Percentiles rank a stretch among this genome's conserved stretches.
phyloP scores from a whole-genome alignment of 2,797 vertebrate species.

The Podargus strigoides region DNA sequence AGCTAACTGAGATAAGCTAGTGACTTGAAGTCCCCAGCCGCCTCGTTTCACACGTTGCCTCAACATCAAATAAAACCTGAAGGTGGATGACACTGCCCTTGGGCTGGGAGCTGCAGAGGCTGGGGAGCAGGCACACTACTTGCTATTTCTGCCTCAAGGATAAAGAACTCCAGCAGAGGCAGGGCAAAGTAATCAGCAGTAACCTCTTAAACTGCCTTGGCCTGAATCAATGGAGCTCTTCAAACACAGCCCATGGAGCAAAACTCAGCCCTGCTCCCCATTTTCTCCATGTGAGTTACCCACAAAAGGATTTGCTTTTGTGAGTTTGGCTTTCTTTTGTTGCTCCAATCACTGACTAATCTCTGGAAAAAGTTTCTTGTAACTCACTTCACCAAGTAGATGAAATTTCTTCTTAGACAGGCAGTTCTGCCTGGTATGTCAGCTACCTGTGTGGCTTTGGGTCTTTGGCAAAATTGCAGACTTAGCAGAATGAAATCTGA shows the following conservation, averaged over 20 bases:
- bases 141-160: neutral
- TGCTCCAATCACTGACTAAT: neutral
- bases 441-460: neutral
- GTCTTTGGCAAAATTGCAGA: neutral
- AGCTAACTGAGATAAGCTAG: neutral
- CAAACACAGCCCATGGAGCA: neutral
- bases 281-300: neutral
- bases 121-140: neutral
- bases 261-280: neutral
- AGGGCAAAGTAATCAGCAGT: neutral
- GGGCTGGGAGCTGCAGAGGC: neutral
- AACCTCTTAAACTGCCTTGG: neutral
- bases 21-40: accelerated
- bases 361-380: neutral
- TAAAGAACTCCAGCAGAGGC: neutral
- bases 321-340: neutral
- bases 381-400: neutral
- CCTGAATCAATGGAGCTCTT: neutral
- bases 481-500: neutral
- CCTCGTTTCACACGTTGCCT: accelerated
- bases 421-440: neutral
- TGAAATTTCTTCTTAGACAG: neutral
- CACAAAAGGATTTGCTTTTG: neutral
- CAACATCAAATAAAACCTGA: neutral
- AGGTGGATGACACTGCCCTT: neutral